Percentiles rank a stretch among this genome's conserved stretches.
Evolutionary conservation across 2,888 invertebrate species (phyloP).

Genomic region (Zygothrica quintamaculata): DNA sequence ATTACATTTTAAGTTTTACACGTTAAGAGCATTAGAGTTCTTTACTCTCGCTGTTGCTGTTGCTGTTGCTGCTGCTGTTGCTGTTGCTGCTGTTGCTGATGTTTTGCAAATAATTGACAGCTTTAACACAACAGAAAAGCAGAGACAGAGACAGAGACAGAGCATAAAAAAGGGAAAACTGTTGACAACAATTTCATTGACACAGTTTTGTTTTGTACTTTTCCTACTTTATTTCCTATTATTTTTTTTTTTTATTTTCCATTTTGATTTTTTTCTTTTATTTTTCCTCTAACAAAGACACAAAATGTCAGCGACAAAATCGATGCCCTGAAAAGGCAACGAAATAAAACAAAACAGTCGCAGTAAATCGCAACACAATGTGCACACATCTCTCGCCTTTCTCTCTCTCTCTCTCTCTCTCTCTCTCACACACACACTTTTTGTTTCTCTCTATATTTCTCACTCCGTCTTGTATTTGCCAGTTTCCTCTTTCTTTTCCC

Average conservation of each 20-base stretch:
- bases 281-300: conserved; percentile 37
- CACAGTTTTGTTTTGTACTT: conserved; percentile 48
- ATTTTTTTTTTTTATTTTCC: conserved; percentile 14
- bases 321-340: conserved; percentile 72
- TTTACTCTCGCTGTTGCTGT: conserved; percentile 24
- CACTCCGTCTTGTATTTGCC: conserved; percentile 2
- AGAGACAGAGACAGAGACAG: neutral
- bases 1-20: conserved; percentile 20
- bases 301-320: conserved; percentile 71
- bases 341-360: conserved; percentile 71
- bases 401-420: neutral
- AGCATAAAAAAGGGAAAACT: conserved; percentile 43
- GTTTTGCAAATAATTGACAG: conserved; percentile 33
- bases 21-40: conserved; percentile 44
- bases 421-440: too few relatives aligned
- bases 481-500: neutral
- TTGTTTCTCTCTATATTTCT: neutral
- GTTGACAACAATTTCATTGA: conserved; percentile 70
- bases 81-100: conserved; percentile 9
- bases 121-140: conserved; percentile 26
- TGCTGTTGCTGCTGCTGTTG: too few relatives aligned
- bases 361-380: conserved; percentile 67
- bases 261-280: conserved; percentile 3
- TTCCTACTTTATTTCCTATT: conserved; percentile 4
- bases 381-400: conserved; percentile 20